Base-by-base conservation (phyloP, 2,113 vertebrate genomes). In the Chloroceryle aenea region DNA sequence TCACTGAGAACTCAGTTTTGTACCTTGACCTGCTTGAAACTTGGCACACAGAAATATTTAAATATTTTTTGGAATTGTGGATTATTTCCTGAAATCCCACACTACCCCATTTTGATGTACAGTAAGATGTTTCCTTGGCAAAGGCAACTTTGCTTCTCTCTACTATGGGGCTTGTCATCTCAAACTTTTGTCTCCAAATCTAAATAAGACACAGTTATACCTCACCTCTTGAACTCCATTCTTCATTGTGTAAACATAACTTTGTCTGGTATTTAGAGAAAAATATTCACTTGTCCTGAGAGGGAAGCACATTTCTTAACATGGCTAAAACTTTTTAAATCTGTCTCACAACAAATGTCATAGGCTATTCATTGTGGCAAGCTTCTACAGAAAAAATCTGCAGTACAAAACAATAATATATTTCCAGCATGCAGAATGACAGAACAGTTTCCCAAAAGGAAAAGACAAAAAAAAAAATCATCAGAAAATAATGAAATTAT, bases 1-100 rank as follows among this genome's bases (percentile, higher is more conserved):
- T 80, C 7, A 0, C 2, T 59, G 7, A 8, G 11, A 90, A 32
- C 16, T 58, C 7, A 1, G 13, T 2, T 80, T 12, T 48, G 22
- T 61, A 42, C 26, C 38, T 58, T 84, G 47, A 6, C 30, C 23
- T 77, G 4, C 29, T 59, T 77, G 55, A 84, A 90, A 83, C 4
- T 74, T 52, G 47, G 12, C 22, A 77, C 5, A 6, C 8, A 89
- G 14, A 9, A 75, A 42, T 25, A 76, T 29, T 36, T 66, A 64
- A 76, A 83, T 59, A 47, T 85, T 66, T 82, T 66, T 6, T 73
- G 16, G 30, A 93, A 53, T 45, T 71, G 12, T 12, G 14, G 13
- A 34, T 82, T 50, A 38, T 52, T 85, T 90, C 18, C 55, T 91
- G 32, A 89, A 96, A 87, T 62, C 23, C 1, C 0, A 11, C 9